Conservation (phyloP, 1,140 invertebrate genomes). For the Procambarus clarkii region DNA sequence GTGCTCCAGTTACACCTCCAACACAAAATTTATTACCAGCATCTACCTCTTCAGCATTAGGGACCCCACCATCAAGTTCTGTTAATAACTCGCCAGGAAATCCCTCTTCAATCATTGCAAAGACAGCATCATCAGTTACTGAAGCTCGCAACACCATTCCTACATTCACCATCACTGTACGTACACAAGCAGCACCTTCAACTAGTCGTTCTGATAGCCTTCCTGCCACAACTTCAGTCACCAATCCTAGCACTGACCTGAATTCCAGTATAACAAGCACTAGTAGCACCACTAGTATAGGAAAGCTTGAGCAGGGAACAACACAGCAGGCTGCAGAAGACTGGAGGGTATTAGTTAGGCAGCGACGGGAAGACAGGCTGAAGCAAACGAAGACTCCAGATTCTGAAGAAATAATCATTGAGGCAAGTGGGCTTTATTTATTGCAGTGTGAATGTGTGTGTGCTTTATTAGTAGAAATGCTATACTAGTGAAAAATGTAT, state of each 20-base stretch:
- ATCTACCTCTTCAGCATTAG: constrained; percentile 4
- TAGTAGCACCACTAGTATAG: constrained; percentile 26
- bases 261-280: constrained; percentile 71
- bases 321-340: constrained; percentile 70
- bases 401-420: constrained; percentile 68
- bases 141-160: constrained; percentile 77
- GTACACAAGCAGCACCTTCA: constrained; percentile 64
- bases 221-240: constrained; percentile 72
- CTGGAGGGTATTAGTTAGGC: constrained; percentile 79
- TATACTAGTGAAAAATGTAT: no score
- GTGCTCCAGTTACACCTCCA: constrained; percentile 26
- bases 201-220: constrained; percentile 67
- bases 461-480: neutral
- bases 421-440: constrained; percentile 51
- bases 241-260: constrained; percentile 58
- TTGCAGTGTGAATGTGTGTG: neutral
- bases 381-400: constrained; percentile 71
- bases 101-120: neutral
- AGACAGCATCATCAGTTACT: constrained; percentile 63
- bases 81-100: neutral
- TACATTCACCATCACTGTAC: constrained; percentile 72
- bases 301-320: constrained; percentile 65
- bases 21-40: constrained; percentile 11
- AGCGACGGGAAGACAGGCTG: constrained; percentile 83
- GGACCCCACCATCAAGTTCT: neutral